Percentiles rank a stretch among this genome's conserved stretches.
These are phyloP conservation scores for Diadegma fenestrale DNA, from an alignment of 2,888 invertebrate species.

Conservation along the genomic window DNA sequence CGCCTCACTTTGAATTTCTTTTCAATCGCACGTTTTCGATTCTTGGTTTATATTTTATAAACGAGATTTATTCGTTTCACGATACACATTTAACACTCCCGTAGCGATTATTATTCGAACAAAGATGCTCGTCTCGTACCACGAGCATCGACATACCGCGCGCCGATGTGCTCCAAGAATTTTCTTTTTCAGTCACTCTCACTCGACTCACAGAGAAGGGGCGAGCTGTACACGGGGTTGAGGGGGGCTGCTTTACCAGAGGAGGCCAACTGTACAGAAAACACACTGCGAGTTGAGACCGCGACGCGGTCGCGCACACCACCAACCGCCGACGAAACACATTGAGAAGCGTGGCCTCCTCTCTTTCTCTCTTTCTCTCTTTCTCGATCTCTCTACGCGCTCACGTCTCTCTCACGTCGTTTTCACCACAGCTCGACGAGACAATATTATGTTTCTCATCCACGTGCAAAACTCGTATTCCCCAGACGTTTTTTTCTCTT, in stretches of 20 bases:
- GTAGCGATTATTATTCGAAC: slow-evolving; percentile 11
- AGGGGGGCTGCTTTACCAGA: slow-evolving; percentile 57
- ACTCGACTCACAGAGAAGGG: slow-evolving; percentile 29
- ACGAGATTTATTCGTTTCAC: neutral
- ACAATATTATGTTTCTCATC: slow-evolving; percentile 63
- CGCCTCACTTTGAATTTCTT: neutral
- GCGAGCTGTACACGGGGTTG: neutral
- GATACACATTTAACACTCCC: neutral
- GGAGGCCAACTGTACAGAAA: slow-evolving; percentile 41
- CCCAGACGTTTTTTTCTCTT: slow-evolving; percentile 46
- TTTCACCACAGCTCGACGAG: slow-evolving; percentile 55
- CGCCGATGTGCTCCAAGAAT: slow-evolving; percentile 31
- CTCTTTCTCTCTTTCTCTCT: slow-evolving; percentile 44
- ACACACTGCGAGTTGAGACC: slow-evolving; percentile 43
- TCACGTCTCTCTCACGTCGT: slow-evolving; percentile 49
- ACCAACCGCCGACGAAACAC: slow-evolving; percentile 55
- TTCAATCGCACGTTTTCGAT: slow-evolving; percentile 38
- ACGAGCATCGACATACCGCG: slow-evolving; percentile 31
- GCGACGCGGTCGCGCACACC: slow-evolving; percentile 53
- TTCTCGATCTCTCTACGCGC: slow-evolving; percentile 31
- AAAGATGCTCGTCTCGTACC: slow-evolving; percentile 8
- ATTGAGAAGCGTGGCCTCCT: slow-evolving; percentile 58
- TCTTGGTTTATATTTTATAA: neutral
- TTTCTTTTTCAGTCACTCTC: slow-evolving; percentile 64
- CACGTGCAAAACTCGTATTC: slow-evolving; percentile 59